A percentile compares a stretch with the other conserved stretches of the same genome.
phyloP scores from a whole-genome alignment of 2,113 vertebrate genomes.

The Rhabdornis inornatus region DNA sequence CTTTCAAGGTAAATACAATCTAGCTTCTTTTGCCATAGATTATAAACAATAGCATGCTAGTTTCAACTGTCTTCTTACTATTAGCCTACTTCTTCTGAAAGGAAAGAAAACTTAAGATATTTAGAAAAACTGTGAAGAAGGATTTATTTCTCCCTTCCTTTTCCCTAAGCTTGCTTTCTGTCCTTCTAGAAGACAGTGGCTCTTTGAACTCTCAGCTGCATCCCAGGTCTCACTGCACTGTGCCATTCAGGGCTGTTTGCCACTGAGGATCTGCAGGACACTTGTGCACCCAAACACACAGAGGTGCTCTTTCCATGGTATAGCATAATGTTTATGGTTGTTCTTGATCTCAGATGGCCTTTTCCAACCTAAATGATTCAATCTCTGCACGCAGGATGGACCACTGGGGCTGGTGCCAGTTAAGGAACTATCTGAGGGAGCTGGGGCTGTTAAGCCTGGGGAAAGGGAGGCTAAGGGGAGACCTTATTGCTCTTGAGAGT shows the following conservation, averaged over 20 bases:
- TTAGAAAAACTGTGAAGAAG: neutral
- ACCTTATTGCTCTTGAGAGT: neutral
- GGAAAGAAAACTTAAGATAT: neutral
- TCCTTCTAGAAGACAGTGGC: neutral
- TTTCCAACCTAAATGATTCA: neutral
- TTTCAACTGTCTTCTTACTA: neutral
- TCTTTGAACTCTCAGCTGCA: neutral
- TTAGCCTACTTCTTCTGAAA: neutral
- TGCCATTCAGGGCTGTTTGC: neutral
- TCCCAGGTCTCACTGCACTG: fast-evolving
- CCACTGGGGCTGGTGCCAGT: neutral
- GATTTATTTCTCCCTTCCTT: neutral
- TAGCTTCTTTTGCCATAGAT: neutral
- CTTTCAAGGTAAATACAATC: neutral
- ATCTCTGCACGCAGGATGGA: neutral
- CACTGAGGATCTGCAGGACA: neutral
- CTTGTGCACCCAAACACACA: fast-evolving
- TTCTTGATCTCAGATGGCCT: neutral
- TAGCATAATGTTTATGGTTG: fast-evolving
- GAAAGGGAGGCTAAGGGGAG: neutral
- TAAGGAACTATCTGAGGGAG: neutral
- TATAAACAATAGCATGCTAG: neutral
- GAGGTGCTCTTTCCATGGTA: neutral
- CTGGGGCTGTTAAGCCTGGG: neutral
- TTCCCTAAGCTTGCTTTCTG: neutral